Evolutionary conservation across 1,140 invertebrate genomes (phyloP).

Genomic region (Drosophila yakuba): DNA sequence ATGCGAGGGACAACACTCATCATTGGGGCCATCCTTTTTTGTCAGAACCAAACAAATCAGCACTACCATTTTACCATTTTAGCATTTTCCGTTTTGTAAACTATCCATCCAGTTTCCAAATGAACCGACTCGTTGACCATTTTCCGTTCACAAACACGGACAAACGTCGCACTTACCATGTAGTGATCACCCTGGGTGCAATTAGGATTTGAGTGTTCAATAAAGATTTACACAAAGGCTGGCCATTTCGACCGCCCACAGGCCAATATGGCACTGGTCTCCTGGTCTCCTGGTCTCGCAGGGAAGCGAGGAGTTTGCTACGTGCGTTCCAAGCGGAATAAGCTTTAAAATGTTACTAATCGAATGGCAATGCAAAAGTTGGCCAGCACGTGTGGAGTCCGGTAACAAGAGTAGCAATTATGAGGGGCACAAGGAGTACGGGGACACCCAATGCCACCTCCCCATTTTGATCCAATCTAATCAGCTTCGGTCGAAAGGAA

Average conservation of each 20-base stretch:
- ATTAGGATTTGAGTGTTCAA: slow-evolving; percentile 78
- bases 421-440: slow-evolving; percentile 17
- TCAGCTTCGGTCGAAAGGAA: slow-evolving; percentile 73
- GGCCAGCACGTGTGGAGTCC: slow-evolving; percentile 48
- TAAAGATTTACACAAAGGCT: slow-evolving; percentile 72
- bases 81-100: slow-evolving; percentile 15
- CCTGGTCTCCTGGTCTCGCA: not conserved
- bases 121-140: slow-evolving; percentile 44
- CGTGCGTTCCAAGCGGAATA: slow-evolving; percentile 51
- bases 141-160: slow-evolving; percentile 50
- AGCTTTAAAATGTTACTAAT: slow-evolving; percentile 74
- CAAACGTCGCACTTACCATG: slow-evolving; percentile 39
- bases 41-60: slow-evolving; percentile 62
- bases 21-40: slow-evolving; percentile 40
- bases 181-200: slow-evolving; percentile 70
- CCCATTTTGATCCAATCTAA: slow-evolving; percentile 59
- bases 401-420: slow-evolving; percentile 35
- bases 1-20: slow-evolving; percentile 18
- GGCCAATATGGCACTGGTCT: not conserved
- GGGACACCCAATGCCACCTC: slow-evolving; percentile 14
- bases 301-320: slow-evolving; percentile 13
- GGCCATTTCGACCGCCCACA: slow-evolving; percentile 5
- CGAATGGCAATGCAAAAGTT: slow-evolving; percentile 47
- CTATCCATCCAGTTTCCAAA: slow-evolving; percentile 20
- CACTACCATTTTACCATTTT: slow-evolving; percentile 2